A percentile compares a stretch with the other conserved stretches of the same genome.
These are phyloP conservation scores for Brachypterus glaber DNA, from an alignment of 2,888 invertebrate genomes.

Conservation along the genomic window DNA sequence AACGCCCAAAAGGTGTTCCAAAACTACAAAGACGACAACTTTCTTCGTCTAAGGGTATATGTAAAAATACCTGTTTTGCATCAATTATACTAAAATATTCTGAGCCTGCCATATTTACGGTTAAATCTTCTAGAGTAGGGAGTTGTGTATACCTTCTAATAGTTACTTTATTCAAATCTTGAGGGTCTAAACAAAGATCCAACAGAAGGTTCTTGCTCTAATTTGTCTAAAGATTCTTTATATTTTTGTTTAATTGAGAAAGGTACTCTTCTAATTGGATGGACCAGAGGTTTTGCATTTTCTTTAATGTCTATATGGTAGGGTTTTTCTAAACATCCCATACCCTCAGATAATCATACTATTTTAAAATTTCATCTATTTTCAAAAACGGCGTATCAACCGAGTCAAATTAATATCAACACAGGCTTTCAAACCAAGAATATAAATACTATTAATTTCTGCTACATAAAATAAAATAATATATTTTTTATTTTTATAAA, in stretches of 20 bases:
- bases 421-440: neutral
- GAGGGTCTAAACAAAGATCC: conserved; percentile 5
- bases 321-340: conserved; percentile 1
- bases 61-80: conserved; percentile 17
- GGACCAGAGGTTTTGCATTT: neutral
- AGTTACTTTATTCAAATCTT: conserved; percentile 7
- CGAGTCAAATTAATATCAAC: neutral
- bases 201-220: neutral
- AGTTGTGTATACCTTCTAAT: conserved; percentile 8
- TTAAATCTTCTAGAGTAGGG: conserved; percentile 6
- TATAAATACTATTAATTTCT: neutral
- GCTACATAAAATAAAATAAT: neutral
- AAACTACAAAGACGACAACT: conserved; percentile 18
- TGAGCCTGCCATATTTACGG: conserved; percentile 4
- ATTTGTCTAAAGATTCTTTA: conserved; percentile 1
- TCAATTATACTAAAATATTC: conserved; percentile 15
- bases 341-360: neutral
- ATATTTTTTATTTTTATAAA: neutral
- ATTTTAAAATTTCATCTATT: neutral
- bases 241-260: neutral
- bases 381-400: neutral
- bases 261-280: too few species aligned
- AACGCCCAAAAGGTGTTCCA: conserved; percentile 16
- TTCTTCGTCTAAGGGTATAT: conserved; percentile 17
- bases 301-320: conserved; percentile 1